Base-by-base conservation (phyloP, 2,888 invertebrate genomes). In the Callyntrura guangdongensis region DNA sequence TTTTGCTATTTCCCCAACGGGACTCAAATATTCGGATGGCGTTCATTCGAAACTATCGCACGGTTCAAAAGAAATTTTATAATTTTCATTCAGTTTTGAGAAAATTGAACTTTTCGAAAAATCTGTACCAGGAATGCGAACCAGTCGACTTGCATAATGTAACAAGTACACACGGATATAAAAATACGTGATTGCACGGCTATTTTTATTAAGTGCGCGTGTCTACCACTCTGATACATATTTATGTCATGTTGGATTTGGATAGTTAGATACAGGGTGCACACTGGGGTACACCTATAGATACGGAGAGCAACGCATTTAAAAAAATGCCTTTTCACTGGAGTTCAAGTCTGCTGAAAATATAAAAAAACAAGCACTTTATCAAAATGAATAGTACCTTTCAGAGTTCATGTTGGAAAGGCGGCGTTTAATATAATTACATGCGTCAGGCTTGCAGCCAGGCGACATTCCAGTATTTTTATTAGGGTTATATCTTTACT, bases 391-490 rank as follows among this genome's bases (percentile, higher is more conserved):
- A 89, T 61, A 25, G 61, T 83, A 83, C 74, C 83, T 89, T 84
- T 89, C 85, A 61, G 67, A 56, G 53, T 56, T 61, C 89, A 72
- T 59, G 45, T 47, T 89, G 11, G 36, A 67, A 90, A 90, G 86
- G 81, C 90, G 74, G 69, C 64, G 25, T 79, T 72, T 85, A 20
- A 20, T 56, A 53, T 86, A 86, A 90, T 90, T 90, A 90, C 90
- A 86, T 86, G 82, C 12, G 20, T 59, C 81, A 86, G 74, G 53
- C 81, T 90, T 90, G 86, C 90, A 90, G 90, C 59, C 86, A 74
- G 90, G 64, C 90, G 72, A 90, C 90, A 90, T 90, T 90, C 90
- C 90, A 90, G 82, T 47, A 81, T 72, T 84, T 86, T 90, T 90
- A 86, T 90, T 90, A 47, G 20, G 74, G 61, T 22, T 36, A 56